phyloP scores from a whole-genome alignment of 2,113 vertebrate genomes.

The Cettia cetti region DNA sequence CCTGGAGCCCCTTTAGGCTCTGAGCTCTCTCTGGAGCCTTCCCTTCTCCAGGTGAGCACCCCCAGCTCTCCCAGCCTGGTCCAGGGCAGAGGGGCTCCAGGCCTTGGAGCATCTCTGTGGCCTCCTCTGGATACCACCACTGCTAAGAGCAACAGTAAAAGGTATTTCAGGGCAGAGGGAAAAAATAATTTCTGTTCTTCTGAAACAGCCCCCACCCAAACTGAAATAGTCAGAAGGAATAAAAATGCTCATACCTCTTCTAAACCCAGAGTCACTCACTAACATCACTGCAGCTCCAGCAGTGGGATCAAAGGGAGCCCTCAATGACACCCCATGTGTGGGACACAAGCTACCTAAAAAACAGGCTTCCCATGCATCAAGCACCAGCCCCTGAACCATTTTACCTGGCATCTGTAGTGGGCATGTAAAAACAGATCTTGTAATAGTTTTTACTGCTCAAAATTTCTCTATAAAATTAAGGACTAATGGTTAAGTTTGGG shows the following conservation, averaged over 20 bases:
- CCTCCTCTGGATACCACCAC: background rate
- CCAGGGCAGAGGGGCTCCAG: background rate
- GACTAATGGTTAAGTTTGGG: background rate
- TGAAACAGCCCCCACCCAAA: background rate
- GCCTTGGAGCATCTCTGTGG: accelerated
- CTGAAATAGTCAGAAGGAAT: background rate
- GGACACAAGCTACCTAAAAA: background rate
- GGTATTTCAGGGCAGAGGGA: background rate
- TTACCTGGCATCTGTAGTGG: background rate
- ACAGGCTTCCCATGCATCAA: background rate
- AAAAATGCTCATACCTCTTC: background rate
- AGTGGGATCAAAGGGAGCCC: background rate
- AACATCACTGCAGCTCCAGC: background rate
- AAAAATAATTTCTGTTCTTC: background rate
- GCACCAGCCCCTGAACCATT: background rate
- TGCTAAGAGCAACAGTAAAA: background rate
- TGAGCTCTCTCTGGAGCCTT: background rate
- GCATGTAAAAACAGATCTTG: background rate
- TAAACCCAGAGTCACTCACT: background rate
- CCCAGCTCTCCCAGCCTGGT: background rate
- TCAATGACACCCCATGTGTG: accelerated
- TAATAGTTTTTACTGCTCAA: background rate
- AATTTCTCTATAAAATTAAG: background rate
- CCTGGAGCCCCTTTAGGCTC: background rate
- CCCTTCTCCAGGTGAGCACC: background rate